A percentile compares a stretch with the other conserved stretches of the same genome.
These are phyloP conservation scores for Notodonta ziczac DNA, from an alignment of 2,888 invertebrate genomes.

Conservation along the genomic window DNA sequence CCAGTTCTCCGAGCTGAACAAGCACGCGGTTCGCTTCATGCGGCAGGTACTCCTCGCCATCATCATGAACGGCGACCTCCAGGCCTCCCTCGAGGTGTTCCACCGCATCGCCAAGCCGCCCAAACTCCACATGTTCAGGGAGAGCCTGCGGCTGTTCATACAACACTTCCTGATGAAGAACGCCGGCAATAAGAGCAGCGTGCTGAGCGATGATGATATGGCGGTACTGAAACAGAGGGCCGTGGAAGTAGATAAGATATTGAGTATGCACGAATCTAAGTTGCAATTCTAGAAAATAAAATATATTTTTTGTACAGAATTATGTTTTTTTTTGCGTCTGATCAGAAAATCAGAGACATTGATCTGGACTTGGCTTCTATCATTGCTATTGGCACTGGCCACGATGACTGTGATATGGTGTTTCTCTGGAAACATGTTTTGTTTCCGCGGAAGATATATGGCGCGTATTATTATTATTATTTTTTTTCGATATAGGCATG, in stretches of 20 bases:
- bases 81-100: conserved; percentile 87
- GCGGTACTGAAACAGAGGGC: conserved; percentile 79
- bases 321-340: conserved; percentile 11
- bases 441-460: no score
- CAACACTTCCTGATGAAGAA: conserved; percentile 92
- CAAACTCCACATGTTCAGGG: conserved; percentile 91
- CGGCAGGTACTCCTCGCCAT: conserved; percentile 90
- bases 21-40: conserved; percentile 90
- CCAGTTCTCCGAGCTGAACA: conserved; percentile 93
- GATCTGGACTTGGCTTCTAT: no score
- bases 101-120: conserved; percentile 88
- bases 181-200: conserved; percentile 73
- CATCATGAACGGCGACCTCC: conserved; percentile 87
- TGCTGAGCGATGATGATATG: conserved; percentile 65
- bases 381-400: no score
- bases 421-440: no score
- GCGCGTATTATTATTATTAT: no score
- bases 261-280: conserved; percentile 81
- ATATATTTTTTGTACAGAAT: conserved; percentile 16
- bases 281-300: conserved; percentile 61
- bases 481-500: no score
- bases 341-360: no score
- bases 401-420: no score
- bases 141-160: conserved; percentile 93
- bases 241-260: conserved; percentile 87